Evolutionary conservation across 2,888 invertebrate species (phyloP), one percentile per base, ranked within the genome.

Genomic region (Smittia sp.): DNA sequence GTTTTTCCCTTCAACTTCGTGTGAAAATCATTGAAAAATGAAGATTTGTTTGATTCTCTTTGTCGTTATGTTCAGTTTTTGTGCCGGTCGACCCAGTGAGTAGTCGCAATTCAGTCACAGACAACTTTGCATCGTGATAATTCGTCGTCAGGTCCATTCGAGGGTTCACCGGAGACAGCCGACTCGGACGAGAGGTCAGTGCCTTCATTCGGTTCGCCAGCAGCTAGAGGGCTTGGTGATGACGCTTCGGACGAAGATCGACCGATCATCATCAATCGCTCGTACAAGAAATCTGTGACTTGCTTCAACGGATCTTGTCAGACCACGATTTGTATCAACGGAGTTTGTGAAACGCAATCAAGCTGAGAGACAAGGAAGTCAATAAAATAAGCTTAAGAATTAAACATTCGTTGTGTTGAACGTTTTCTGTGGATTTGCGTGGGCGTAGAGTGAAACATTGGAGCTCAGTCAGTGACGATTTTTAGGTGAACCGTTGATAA

Each of bases 291-390:
- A 46, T 7, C 15, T 11, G 46, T 46, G 3, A 11, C 11, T 46
- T 46, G 46, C 11, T 25, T 69, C 27, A 69, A 69, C 52, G 27
- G 32, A 2, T 3, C 25, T 11, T 54, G 69, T 27, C 18, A 54
- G 27, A 32, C 25, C 6, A 69, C 69, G 2, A 20, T 25, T 18
- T 69, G 69, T 32, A 32, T 54, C 15, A 69, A 69, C 27, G 69
- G 54, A 11, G 11, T 15, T 25, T 63, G 63, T 25, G 25, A 22
- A 63, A 27, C 63, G 1, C 24, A 24, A 3, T 46, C 25, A 54
- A 69, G 27, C 4, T 32, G 9, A 32, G 32, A 32, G 9, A 9
- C 9, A n/a, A 32, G 32, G 9, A 32, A 6, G 22, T 22, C 24
- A 15, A 25, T 22, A 68, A 68, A n/a, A n/a, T n/a, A n/a, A n/a